phyloP scores from a whole-genome alignment of 2,888 invertebrate genomes.

The Linyphia triangularis region DNA sequence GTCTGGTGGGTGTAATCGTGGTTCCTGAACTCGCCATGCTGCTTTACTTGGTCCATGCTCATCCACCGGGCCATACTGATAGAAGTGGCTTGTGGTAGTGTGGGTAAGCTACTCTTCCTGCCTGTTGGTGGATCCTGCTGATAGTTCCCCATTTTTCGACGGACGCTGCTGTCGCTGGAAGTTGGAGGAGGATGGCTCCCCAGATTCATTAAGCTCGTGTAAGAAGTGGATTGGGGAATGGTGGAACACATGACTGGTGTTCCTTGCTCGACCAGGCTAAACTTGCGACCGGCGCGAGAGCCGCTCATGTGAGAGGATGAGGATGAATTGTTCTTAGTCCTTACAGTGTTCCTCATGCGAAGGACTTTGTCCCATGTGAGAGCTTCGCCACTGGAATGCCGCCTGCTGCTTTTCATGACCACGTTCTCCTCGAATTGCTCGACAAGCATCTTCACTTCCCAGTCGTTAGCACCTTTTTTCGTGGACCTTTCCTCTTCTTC shows the following conservation, averaged over 20 bases:
- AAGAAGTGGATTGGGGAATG: constrained; percentile 42
- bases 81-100: constrained; percentile 1
- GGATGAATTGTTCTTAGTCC: neutral
- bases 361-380: constrained; percentile 55
- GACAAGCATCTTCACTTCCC: constrained; percentile 90
- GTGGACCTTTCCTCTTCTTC: neutral
- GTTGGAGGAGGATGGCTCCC: neutral
- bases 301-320: neutral
- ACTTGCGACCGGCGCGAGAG: constrained; percentile 44
- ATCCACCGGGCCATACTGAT: constrained; percentile 41
- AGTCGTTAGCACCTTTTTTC: constrained; percentile 79
- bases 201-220: constrained; percentile 52
- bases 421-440: constrained; percentile 84
- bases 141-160: neutral
- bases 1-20: constrained; percentile 35
- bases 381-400: constrained; percentile 63
- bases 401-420: constrained; percentile 10
- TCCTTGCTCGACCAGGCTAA: constrained; percentile 57
- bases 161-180: neutral
- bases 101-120: constrained; percentile 58
- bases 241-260: neutral
- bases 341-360: constrained; percentile 24
- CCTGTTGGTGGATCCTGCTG: neutral
- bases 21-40: neutral
- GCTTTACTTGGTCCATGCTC: constrained; percentile 64